Conservation (phyloP, 2,113 vertebrate genomes). For the Pelodiscus sinensis region DNA sequence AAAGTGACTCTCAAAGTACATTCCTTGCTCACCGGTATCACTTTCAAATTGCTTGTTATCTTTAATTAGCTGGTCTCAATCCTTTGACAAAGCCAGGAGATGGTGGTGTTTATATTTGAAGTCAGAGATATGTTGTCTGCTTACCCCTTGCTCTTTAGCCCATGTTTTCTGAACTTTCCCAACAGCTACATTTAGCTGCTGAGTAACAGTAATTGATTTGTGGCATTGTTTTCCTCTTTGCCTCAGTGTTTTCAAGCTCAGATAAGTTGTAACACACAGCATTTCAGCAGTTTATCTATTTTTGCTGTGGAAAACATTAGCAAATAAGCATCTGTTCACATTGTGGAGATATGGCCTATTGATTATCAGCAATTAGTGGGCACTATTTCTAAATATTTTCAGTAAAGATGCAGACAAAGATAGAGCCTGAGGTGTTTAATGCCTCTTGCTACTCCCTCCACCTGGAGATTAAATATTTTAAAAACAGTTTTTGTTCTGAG, state of each 20-base stretch:
- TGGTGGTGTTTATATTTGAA: neutral
- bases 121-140: neutral
- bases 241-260: neutral
- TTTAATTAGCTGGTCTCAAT: neutral
- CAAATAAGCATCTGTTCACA: neutral
- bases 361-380: no score
- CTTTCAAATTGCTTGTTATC: neutral
- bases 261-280: neutral
- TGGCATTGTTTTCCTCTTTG: neutral
- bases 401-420: conserved; percentile 20
- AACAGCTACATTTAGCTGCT: neutral
- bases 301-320: conserved; percentile 31
- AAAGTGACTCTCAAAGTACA: neutral
- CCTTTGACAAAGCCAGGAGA: neutral
- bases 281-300: conserved; percentile 15
- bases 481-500: conserved; percentile 2
- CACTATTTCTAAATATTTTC: conserved; percentile 45
- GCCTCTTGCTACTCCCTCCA: neutral
- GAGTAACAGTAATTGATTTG: neutral
- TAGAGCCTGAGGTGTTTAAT: conserved; percentile 26
- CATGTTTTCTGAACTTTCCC: neutral
- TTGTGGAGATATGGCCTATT: neutral
- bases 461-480: conserved; percentile 6
- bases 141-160: neutral
- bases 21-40: neutral